Conservation (phyloP, 2,888 invertebrate genomes). For the Ceramica pisi region DNA sequence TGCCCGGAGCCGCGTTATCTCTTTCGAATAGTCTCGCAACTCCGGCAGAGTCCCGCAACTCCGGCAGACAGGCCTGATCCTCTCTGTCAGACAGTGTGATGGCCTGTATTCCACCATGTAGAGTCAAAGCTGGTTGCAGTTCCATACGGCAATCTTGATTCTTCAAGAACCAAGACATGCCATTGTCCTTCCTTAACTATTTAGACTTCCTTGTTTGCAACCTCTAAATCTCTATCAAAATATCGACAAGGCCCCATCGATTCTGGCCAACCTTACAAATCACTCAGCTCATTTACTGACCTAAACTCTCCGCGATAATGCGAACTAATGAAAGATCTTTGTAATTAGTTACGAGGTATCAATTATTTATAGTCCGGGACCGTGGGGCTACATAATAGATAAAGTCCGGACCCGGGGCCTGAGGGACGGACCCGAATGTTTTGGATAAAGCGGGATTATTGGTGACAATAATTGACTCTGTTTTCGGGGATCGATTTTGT, state of each 20-base stretch:
- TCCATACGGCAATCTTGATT: too few species aligned
- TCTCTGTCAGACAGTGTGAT: background rate
- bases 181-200: background rate
- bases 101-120: background rate
- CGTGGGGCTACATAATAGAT: conserved; percentile 66
- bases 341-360: conserved; percentile 81
- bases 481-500: conserved; percentile 38
- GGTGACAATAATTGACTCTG: conserved; percentile 60
- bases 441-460: conserved; percentile 63
- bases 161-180: too few species aligned
- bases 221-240: conserved; percentile 26
- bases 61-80: too few species aligned
- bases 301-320: conserved; percentile 69
- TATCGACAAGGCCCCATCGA: conserved; percentile 51
- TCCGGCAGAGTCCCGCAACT: too few species aligned
- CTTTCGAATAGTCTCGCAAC: too few species aligned
- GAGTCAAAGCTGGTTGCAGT: background rate
- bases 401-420: conserved; percentile 56
- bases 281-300: conserved; percentile 65
- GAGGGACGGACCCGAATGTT: conserved; percentile 52
- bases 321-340: conserved; percentile 75
- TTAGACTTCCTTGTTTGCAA: background rate
- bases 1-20: too few species aligned
- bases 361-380: conserved; percentile 78
- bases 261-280: conserved; percentile 52